These are phyloP conservation scores for Cryptocheilus praepositus DNA, from an alignment of 2,888 invertebrate species.

Conservation along the genomic window DNA sequence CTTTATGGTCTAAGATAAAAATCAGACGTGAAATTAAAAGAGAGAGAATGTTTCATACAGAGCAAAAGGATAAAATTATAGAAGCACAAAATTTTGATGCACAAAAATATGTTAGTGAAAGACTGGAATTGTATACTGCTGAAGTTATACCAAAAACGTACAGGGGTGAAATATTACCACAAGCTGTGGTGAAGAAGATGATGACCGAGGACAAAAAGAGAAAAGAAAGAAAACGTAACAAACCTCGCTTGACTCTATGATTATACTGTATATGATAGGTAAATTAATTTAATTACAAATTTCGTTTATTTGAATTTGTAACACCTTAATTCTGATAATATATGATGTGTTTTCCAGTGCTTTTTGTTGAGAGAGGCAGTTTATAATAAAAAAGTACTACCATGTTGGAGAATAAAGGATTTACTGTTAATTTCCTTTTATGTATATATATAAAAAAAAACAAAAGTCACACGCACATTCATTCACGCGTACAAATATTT, in stretches of 20 bases:
- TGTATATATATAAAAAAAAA: too few species aligned
- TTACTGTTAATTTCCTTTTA: too few species aligned
- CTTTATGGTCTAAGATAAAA: constrained; percentile 82
- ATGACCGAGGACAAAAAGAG: constrained; percentile 79
- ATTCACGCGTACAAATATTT: too few species aligned
- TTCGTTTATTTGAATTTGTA: too few species aligned
- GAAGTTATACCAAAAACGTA: constrained; percentile 78
- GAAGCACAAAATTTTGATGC: constrained; percentile 86
- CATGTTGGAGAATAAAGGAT: too few species aligned
- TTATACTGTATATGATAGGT: constrained; percentile 11
- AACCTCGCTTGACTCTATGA: constrained; percentile 41
- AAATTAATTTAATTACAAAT: background rate
- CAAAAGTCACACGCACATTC: too few species aligned
- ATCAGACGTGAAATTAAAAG: constrained; percentile 83
- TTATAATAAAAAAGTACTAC: too few species aligned
- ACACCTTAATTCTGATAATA: too few species aligned
- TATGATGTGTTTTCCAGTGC: too few species aligned
- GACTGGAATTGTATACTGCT: constrained; percentile 80
- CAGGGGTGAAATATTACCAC: constrained; percentile 81
- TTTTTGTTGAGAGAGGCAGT: too few species aligned
- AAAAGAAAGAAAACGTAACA: constrained; percentile 39
- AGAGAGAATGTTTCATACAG: constrained; percentile 87
- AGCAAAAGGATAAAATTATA: constrained; percentile 82
- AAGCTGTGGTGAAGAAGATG: constrained; percentile 82
- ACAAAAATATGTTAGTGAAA: constrained; percentile 82